These are phyloP conservation scores for Chaunax sp. DNA, from an alignment of 2,797 vertebrate species.

Conservation along the genomic window DNA sequence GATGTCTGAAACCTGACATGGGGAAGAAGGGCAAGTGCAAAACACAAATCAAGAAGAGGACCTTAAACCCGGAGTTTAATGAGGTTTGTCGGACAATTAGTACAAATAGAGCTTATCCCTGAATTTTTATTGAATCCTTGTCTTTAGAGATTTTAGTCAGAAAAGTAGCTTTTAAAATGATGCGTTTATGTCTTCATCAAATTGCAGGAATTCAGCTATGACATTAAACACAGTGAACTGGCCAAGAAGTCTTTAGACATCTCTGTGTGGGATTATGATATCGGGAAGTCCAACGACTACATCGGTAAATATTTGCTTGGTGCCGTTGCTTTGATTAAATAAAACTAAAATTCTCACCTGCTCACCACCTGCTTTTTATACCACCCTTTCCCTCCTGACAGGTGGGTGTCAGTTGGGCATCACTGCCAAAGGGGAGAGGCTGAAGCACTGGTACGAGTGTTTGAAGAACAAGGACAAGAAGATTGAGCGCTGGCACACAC, in stretches of 20 bases:
- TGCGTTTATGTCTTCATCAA: constrained; percentile 7
- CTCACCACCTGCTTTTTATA: constrained; percentile 23
- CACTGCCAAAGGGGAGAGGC: constrained; percentile 94
- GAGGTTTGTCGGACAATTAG: constrained; percentile 86
- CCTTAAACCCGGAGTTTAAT: constrained; percentile 97
- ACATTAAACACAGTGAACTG: constrained; percentile 95
- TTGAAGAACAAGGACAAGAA: constrained; percentile 99
- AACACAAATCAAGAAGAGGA: constrained; percentile 99
- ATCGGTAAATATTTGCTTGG: constrained; percentile 85
- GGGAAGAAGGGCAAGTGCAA: constrained; percentile 98
- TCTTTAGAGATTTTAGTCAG: no score
- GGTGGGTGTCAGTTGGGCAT: constrained; percentile 96
- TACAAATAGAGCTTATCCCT: not conserved
- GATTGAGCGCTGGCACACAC: constrained; percentile 97
- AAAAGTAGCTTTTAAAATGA: no score
- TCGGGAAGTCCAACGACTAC: constrained; percentile 96
- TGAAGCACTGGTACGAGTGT: constrained; percentile 98
- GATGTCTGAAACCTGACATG: constrained; percentile 97
- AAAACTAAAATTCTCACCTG: constrained; percentile 4
- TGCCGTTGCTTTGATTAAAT: constrained; percentile 10
- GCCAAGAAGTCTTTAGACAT: constrained; percentile 96
- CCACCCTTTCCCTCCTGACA: constrained; percentile 59
- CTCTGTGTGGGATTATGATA: constrained; percentile 98
- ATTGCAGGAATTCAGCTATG: constrained; percentile 94
- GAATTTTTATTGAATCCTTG: no score